Conservation (phyloP, 2,113 vertebrate genomes). For the Hiodon tergisus region DNA sequence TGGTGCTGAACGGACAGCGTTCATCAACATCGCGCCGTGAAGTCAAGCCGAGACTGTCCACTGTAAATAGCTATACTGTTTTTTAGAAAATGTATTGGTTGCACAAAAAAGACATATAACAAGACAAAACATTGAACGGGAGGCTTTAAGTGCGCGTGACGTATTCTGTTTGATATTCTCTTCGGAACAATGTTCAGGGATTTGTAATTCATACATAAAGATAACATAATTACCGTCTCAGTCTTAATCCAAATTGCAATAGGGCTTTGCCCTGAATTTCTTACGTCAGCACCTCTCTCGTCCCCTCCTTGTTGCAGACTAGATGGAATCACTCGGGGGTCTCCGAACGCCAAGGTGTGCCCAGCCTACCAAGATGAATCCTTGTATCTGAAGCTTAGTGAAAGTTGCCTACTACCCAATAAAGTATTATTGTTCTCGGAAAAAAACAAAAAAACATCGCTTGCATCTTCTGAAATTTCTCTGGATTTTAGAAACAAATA, state of each 20-base stretch:
- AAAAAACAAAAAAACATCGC: not conserved
- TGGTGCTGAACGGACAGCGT: too few relatives aligned
- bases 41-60: too few relatives aligned
- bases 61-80: too few relatives aligned
- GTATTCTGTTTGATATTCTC: too few relatives aligned
- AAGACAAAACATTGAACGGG: too few relatives aligned
- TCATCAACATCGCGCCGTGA: too few relatives aligned
- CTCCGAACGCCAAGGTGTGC: slow-evolving; percentile 28
- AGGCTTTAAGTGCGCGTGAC: too few relatives aligned
- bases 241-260: slow-evolving; percentile 36
- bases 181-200: slow-evolving; percentile 12
- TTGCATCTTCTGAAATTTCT: slow-evolving; percentile 19
- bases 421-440: slow-evolving; percentile 14
- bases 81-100: too few relatives aligned
- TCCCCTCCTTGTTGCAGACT: slow-evolving; percentile 16
- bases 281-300: slow-evolving; percentile 42
- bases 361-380: slow-evolving; percentile 32
- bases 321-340: slow-evolving; percentile 31
- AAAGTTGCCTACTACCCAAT: slow-evolving; percentile 37
- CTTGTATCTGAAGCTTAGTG: slow-evolving; percentile 34
- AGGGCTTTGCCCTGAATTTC: slow-evolving; percentile 13
- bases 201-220: slow-evolving; percentile 47
- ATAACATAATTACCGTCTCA: slow-evolving; percentile 36
- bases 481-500: slow-evolving; percentile 21
- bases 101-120: too few relatives aligned